phyloP scores from a whole-genome alignment of 2,113 vertebrate species.

The Brienomyrus longianalis region DNA sequence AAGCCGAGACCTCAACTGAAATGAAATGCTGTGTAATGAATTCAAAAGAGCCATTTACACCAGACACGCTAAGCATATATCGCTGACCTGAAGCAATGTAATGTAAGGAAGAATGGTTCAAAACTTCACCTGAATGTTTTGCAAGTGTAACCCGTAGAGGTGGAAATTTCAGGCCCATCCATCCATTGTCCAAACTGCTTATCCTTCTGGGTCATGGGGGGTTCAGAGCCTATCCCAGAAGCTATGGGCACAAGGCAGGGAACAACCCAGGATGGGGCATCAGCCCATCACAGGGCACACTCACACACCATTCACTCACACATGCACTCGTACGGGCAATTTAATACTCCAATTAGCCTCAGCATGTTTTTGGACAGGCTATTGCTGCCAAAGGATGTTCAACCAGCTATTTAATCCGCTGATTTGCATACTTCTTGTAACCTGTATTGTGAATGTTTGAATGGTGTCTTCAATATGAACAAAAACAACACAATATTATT shows the following conservation, averaged over 20 bases:
- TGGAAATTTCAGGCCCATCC: too few relatives aligned
- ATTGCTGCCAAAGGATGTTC: background rate
- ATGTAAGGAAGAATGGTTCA: background rate
- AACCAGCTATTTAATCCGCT: background rate
- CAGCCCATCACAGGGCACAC: too few relatives aligned
- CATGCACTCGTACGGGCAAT: too few relatives aligned
- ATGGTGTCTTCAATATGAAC: background rate
- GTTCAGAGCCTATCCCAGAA: too few relatives aligned
- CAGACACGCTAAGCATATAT: background rate
- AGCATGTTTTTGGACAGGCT: background rate
- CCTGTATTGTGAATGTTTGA: background rate
- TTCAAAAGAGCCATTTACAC: background rate
- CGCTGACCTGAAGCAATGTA: background rate
- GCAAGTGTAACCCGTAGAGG: background rate
- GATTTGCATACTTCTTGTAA: background rate
- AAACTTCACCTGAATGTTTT: background rate
- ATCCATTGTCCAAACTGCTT: too few relatives aligned
- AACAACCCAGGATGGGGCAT: too few relatives aligned
- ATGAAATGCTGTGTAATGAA: background rate
- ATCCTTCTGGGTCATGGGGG: too few relatives aligned
- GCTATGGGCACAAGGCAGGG: too few relatives aligned
- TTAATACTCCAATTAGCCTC: too few relatives aligned
- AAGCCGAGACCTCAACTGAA: background rate
- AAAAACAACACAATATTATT: background rate
- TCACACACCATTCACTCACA: too few relatives aligned